Base-by-base conservation (phyloP, 2,888 invertebrate genomes). In the Tachina grossa region DNA sequence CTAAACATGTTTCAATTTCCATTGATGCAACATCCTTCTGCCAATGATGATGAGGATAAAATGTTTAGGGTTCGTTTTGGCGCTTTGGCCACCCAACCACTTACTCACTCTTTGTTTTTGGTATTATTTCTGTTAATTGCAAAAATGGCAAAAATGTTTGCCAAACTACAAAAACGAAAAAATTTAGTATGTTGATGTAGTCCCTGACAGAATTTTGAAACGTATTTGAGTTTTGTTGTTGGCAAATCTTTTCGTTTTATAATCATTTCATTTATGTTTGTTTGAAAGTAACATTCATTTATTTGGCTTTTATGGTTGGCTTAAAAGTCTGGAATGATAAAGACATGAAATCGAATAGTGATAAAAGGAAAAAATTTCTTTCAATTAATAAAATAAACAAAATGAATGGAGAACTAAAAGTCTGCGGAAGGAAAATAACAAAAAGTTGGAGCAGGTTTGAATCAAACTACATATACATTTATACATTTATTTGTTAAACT, bases 121-220 rank as follows among this genome's bases (percentile, higher is more conserved):
- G 65, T 83, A 83, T 85, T 85, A 80, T 83, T 80, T 76, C 79
- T 85, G 85, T 80, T 85, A 83, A 85, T 85, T 85, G 79, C 85
- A 72, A 79, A 85, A 83, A 85, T 83, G 78, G 83, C 82, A 79
- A 75, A 85, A 79, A 85, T 85, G 79, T 85, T 85, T 85, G 75
- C 85, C 57, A 63, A 83, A 57, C 43, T 59, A 72, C 74, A 66
- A 74, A 65, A 72, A 66, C 39, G 41, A 6, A 74, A 49, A 57
- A 57, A 53, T 61, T 59, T 51, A n/a, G 49, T 55, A 66, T 55
- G 55, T 69, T 85, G 82, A 69, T 49, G 43, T 75, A 75, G 74
- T 79, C 69, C 55, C 69, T 75, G 69, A 75, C 77, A 80, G 75
- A 84, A 75, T 79, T 79, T 84, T 71, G 69, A 79, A 75, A 68